A percentile compares a stretch with the other conserved stretches of the same genome.
These are phyloP conservation scores for Microctenopoma stevenorrisi DNA, from an alignment of 2,797 vertebrate genomes.

Conservation along the genomic window DNA sequence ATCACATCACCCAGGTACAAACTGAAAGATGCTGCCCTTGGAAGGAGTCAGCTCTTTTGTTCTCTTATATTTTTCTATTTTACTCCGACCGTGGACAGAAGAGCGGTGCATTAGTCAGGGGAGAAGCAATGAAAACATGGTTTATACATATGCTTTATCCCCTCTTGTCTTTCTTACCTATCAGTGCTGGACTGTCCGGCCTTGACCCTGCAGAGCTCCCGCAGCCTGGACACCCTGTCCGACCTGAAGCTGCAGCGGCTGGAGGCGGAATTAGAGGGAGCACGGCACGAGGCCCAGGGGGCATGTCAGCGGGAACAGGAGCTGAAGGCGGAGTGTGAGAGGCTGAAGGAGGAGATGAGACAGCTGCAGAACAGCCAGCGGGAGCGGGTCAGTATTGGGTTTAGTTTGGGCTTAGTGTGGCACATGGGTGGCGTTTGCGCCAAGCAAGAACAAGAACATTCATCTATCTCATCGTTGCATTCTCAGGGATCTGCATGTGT, in stretches of 20 bases:
- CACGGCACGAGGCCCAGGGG: slow-evolving; percentile 88
- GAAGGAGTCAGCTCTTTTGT: slow-evolving; percentile 49
- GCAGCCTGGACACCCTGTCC: slow-evolving; percentile 87
- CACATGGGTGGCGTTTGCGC: neutral
- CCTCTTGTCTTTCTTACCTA: neutral
- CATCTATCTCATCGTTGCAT: no score
- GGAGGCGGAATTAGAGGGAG: slow-evolving; percentile 93
- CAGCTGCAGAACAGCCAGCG: slow-evolving; percentile 89
- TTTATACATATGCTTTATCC: neutral
- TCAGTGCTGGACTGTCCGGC: slow-evolving; percentile 89
- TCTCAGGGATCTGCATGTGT: no score
- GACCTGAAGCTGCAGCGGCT: slow-evolving; percentile 87
- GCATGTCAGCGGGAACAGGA: slow-evolving; percentile 94
- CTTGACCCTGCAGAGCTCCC: slow-evolving; percentile 89
- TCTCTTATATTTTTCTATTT: slow-evolving; percentile 31
- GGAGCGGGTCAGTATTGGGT: slow-evolving; percentile 83
- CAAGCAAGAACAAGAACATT: neutral
- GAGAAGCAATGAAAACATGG: neutral
- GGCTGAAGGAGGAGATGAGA: slow-evolving; percentile 91
- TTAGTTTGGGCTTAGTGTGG: neutral
- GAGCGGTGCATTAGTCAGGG: slow-evolving; percentile 12
- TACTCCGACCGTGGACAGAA: neutral
- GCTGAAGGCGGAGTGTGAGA: slow-evolving; percentile 89
- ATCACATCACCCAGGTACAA: slow-evolving; percentile 65
- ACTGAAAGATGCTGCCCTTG: slow-evolving; percentile 59